These are phyloP conservation scores for Stichodactyla helianthus DNA, from an alignment of 64 coral and sea anemone genomes.

Conservation along the genomic window DNA sequence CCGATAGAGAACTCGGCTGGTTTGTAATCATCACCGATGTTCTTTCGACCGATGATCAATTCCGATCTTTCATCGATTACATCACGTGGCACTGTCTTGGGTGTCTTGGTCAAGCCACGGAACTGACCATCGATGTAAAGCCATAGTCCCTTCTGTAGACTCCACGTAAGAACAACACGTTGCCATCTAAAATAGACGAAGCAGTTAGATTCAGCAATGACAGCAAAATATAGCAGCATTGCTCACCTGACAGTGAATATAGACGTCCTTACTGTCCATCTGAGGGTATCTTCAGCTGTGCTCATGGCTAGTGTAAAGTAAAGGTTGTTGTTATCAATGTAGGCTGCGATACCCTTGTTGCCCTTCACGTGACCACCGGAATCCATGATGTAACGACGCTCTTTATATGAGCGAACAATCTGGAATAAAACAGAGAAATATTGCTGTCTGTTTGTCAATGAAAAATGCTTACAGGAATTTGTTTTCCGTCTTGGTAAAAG, in stretches of 20 bases:
- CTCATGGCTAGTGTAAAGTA: conserved; percentile 85
- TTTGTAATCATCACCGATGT: conserved; percentile 58
- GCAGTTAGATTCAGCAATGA: background rate
- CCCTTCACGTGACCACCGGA: conserved; percentile 75
- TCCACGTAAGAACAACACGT: conserved; percentile 84
- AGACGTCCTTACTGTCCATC: conserved; percentile 87
- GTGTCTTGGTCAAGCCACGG: conserved; percentile 85
- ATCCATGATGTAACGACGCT: conserved; percentile 76
- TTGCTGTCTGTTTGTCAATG: background rate
- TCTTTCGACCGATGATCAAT: conserved; percentile 84
- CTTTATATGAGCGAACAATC: conserved; percentile 77
- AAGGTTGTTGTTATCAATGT: conserved; percentile 78
- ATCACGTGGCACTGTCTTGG: conserved; percentile 80
- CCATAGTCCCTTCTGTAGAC: conserved; percentile 88
- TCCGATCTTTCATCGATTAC: conserved; percentile 55
- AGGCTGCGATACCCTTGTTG: conserved; percentile 62
- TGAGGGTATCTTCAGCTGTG: conserved; percentile 77
- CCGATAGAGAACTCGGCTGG: conserved; percentile 92
- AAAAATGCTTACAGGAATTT: background rate
- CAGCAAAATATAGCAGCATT: too few species aligned
- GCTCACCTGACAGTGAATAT: conserved; percentile 83
- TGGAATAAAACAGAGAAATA: background rate
- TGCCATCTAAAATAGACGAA: conserved; percentile 69
- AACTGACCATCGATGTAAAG: conserved; percentile 95
- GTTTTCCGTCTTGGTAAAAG: too few species aligned